These are phyloP conservation scores for Chloropsis cyanopogon DNA, from an alignment of 2,113 vertebrate genomes.

Conservation along the genomic window DNA sequence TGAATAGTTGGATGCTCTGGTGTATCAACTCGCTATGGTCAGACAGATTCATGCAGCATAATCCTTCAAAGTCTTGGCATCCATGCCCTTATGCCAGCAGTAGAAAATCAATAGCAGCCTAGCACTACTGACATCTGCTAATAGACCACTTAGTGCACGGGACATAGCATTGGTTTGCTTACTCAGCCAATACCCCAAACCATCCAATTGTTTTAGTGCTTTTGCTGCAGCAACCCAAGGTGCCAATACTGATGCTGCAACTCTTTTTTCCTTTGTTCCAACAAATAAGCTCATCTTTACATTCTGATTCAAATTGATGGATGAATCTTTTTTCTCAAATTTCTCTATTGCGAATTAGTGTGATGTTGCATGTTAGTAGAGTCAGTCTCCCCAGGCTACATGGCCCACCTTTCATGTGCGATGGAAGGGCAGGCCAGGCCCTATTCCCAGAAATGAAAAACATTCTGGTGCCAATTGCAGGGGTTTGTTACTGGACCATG, in stretches of 20 bases:
- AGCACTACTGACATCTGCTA: neutral
- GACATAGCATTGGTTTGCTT: neutral
- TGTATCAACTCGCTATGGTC: neutral
- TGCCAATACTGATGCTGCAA: neutral
- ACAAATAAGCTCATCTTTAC: neutral
- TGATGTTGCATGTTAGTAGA: neutral
- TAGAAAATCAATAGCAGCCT: neutral
- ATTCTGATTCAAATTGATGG: neutral
- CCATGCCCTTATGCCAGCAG: neutral
- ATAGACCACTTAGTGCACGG: neutral
- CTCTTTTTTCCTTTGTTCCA: neutral
- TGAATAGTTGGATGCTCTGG: neutral
- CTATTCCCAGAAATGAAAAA: neutral
- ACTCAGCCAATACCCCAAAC: neutral
- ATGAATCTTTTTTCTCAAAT: neutral
- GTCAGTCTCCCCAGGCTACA: neutral
- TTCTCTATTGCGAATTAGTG: neutral
- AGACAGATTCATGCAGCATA: neutral
- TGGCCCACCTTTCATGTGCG: neutral
- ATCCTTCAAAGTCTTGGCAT: neutral
- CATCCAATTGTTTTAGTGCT: neutral
- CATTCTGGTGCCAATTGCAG: neutral
- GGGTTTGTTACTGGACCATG: neutral
- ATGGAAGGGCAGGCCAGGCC: neutral
- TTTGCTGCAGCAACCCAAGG: neutral